phyloP scores from a whole-genome alignment of 1,140 invertebrate genomes.

The Plodia interpunctella region DNA sequence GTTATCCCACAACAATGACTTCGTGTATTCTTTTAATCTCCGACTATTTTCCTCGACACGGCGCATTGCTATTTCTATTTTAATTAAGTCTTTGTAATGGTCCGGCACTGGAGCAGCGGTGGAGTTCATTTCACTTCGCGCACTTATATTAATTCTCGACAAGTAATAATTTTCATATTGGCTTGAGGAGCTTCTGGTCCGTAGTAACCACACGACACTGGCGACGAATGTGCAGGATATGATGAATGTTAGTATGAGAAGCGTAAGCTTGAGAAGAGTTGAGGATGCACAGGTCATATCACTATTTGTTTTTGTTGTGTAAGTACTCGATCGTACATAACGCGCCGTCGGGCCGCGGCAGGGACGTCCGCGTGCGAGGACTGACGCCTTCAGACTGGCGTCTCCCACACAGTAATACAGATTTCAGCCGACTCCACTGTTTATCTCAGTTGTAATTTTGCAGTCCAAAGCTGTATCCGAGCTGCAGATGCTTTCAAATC shows the following conservation, averaged over 20 bases:
- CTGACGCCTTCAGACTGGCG: slow-evolving; percentile 52
- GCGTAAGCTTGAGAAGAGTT: slow-evolving; percentile 62
- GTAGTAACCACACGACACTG: slow-evolving; percentile 67
- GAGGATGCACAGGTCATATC: slow-evolving; percentile 72
- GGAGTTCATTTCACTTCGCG: slow-evolving; percentile 46
- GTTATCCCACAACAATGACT: slow-evolving; percentile 74
- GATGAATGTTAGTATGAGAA: slow-evolving; percentile 63
- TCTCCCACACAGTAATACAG: slow-evolving; percentile 10
- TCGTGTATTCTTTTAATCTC: slow-evolving; percentile 72
- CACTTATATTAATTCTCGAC: slow-evolving; percentile 74
- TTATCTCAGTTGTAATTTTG: slow-evolving; percentile 65
- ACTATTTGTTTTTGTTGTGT: slow-evolving; percentile 71
- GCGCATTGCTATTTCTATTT: slow-evolving; percentile 75
- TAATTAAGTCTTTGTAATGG: slow-evolving; percentile 74
- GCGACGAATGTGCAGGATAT: slow-evolving; percentile 64
- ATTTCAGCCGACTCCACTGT: slow-evolving; percentile 36
- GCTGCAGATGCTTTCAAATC: slow-evolving; percentile 67
- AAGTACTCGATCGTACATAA: slow-evolving; percentile 55
- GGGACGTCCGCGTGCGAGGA: slow-evolving; percentile 50
- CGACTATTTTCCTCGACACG: slow-evolving; percentile 74
- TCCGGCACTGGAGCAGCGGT: slow-evolving; percentile 53
- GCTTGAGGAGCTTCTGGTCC: slow-evolving; percentile 45
- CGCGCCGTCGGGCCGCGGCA: slow-evolving; percentile 34
- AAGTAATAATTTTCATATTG: slow-evolving; percentile 75
- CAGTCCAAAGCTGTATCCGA: slow-evolving; percentile 60